Base-by-base conservation (phyloP, 1,140 invertebrate genomes). In the Melipona quadrifasciata region DNA sequence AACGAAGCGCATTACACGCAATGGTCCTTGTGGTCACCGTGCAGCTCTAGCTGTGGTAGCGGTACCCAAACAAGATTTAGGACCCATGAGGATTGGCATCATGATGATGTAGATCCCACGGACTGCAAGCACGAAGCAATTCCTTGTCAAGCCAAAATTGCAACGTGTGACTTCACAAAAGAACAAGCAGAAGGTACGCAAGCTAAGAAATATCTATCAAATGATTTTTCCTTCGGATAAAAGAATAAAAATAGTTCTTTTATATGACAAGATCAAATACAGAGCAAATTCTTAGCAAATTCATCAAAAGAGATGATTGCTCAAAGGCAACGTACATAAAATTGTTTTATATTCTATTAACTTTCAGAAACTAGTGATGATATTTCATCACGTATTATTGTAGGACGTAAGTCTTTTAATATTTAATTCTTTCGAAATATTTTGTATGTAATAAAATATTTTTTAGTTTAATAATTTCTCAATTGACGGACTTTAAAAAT, bases 1-100 rank as follows among this genome's bases (percentile, higher is more conserved):
- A 86, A 90, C 8, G 67, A 53, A 0, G 90, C 93, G 0, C 86
- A 78, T 17, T 96, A 96, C 31, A 95, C 95, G 1, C 89, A 94
- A 19, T 97, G 97, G 97, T 95, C 96, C 17, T 93, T 95, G 58
- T 97, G 96, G 96, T 95, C 95, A 2, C 95, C 96, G 19, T 97
- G 97, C 93, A 96, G 96, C 11, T 96, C 96, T 2, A 95, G 95
- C 4, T 97, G 97, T 92, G 97, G 97, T 0, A 95, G 95, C 79
- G 96, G 97, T 0, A 93, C 95, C 0, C 95, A 95, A 70, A 93
- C 96, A 87, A 95, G 97, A 74, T 96, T 96, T 1, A 94, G 97
- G 58, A 17, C 93, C 93, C 53, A 88, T 93, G 77, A 92, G 84
- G 93, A 86, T 80, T 90, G 76, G 83, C 83, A 95, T 8, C 88